Percentiles rank a stretch among this genome's conserved stretches.
Conservation (phyloP, 2,888 invertebrate species). For the Timandra comae region DNA sequence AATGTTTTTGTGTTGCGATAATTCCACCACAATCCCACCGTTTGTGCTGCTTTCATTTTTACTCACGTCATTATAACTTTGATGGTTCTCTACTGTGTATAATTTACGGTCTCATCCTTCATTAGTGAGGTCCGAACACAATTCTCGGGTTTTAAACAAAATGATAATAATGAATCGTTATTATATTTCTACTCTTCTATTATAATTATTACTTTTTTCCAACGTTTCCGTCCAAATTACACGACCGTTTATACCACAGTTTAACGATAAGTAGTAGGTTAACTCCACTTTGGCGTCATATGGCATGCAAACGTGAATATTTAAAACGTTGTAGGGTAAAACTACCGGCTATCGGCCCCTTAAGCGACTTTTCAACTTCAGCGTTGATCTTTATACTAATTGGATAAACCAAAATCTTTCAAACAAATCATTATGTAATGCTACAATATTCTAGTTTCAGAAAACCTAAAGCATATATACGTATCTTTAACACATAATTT, state of each 20-base stretch:
- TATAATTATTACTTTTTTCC: constrained; percentile 64
- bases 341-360: too few relatives aligned
- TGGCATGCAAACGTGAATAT: too few relatives aligned
- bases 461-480: too few relatives aligned
- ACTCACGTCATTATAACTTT: constrained; percentile 9
- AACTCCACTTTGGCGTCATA: constrained; percentile 1
- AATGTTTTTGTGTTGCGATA: constrained; percentile 5
- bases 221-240: constrained; percentile 58
- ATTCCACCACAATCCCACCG: constrained; percentile 3
- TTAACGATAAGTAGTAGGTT: constrained; percentile 2
- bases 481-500: too few relatives aligned
- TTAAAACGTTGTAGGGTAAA: too few relatives aligned
- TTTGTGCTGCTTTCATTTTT: constrained; percentile 3
- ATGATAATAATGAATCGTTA: constrained; percentile 63
- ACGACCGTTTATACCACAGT: constrained; percentile 25
- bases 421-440: too few relatives aligned
- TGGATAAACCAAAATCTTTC: too few relatives aligned
- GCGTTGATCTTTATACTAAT: too few relatives aligned
- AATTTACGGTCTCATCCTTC: constrained; percentile 30
- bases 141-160: constrained; percentile 28
- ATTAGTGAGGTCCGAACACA: constrained; percentile 40
- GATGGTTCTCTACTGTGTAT: constrained; percentile 27
- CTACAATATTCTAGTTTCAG: too few relatives aligned
- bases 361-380: too few relatives aligned
- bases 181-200: constrained; percentile 52